Base-by-base conservation (phyloP, 1,140 invertebrate species). In the Rhagoletis pomonella region DNA sequence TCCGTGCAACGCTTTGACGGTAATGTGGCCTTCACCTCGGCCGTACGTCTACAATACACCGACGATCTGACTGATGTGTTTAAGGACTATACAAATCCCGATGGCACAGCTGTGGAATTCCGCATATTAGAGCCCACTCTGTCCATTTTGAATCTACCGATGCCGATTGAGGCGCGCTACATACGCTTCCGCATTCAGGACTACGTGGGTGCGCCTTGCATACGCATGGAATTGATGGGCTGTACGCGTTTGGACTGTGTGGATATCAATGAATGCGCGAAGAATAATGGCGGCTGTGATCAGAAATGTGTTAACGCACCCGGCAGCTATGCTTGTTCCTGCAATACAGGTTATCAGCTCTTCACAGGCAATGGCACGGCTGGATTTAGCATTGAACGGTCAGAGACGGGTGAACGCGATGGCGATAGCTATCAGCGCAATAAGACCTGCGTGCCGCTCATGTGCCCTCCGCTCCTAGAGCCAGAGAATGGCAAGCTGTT, bases 361-460 rank as follows among this genome's bases (percentile, higher is more conserved):
- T 99, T 97, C 93, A 95, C 95, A 19, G 93, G 95, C 58, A 98
- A 99, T 92, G 98, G 98, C 39, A 99, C 98, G 1, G 97, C 97
- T 89, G 98, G 97, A n/a, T 99, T 96, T 89, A 90, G 93, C 44
- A 95, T 99, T 89, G 96, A 97, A 90, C 94, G 94, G 88, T 96
- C 95, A 12, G 99, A 99, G 94, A 96, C 95, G 87, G 99, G 99
- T 7, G 94, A 96, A 89, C 94, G 97, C 89, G 97, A 98, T 91
- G 97, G 97, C 4, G 98, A 99, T 93, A 94, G 96, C 2, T 97
- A 97, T 93, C 96, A 98, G 92, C 95, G 97, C 88, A 99, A 99
- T 92, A 99, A 99, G 94, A 98, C 98, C 19, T 99, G 98, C 93
- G 98, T 99, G 58, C 97, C 97, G 0, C 95, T 98, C 3, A 97